Conservation (phyloP, 2,888 invertebrate genomes). For the Tyria jacobaeae region DNA sequence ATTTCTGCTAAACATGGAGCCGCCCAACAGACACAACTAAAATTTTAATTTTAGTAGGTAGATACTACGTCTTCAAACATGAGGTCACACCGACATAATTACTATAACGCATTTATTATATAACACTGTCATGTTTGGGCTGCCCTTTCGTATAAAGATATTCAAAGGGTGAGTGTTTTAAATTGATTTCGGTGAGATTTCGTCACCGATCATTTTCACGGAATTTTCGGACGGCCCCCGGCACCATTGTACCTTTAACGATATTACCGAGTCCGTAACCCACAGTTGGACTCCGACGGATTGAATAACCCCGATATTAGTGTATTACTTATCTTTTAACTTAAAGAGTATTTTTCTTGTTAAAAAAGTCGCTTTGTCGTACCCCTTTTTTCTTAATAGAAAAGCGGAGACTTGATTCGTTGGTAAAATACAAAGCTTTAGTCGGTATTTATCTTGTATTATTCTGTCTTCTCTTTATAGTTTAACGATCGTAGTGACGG, state of each 20-base stretch:
- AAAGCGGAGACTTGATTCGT: conserved; percentile 65
- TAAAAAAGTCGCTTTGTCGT: conserved; percentile 63
- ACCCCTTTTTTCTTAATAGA: conserved; percentile 63
- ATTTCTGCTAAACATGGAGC: no score
- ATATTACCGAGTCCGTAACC: conserved; percentile 54
- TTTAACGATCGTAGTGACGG: conserved; percentile 44
- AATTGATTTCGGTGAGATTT: conserved; percentile 76
- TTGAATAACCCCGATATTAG: conserved; percentile 71
- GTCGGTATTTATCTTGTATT: conserved; percentile 64
- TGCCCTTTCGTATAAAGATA: conserved; percentile 66
- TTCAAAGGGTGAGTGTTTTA: conserved; percentile 76
- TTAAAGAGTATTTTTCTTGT: conserved; percentile 60
- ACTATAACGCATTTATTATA: conserved; percentile 44
- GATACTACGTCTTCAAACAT: no score
- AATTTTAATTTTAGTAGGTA: no score
- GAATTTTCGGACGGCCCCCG: conserved; percentile 51
- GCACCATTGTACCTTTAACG: conserved; percentile 73
- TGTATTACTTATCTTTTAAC: conserved; percentile 64
- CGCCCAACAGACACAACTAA: no score
- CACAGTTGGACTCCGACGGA: conserved; percentile 59
- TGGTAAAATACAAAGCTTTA: conserved; percentile 65
- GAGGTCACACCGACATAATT: conserved; percentile 32
- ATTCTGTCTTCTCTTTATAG: conserved; percentile 54
- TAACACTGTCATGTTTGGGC: conserved; percentile 53
- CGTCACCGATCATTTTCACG: conserved; percentile 72